These are phyloP conservation scores for Oikopleura albicans DNA, from an alignment of 23 tunicate species.

Conservation along the genomic window DNA sequence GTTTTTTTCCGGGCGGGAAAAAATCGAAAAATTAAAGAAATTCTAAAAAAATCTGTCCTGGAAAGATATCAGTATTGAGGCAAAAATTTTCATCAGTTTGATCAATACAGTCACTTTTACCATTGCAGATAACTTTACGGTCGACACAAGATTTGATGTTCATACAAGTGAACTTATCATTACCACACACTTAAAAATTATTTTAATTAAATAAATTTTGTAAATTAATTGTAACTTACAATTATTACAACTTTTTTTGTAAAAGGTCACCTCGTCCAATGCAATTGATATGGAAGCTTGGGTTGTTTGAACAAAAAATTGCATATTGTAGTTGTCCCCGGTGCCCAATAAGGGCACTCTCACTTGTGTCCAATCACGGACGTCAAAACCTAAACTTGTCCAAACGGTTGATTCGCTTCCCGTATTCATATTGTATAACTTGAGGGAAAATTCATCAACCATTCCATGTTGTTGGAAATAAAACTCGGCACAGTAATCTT, in stretches of 20 bases:
- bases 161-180: not conserved
- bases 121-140: not conserved
- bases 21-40: no score
- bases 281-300: not conserved
- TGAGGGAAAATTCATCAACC: no score
- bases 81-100: slow-evolving; percentile 7
- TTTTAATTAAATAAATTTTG: not conserved
- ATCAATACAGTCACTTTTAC: not conserved
- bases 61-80: not conserved
- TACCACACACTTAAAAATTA: not conserved
- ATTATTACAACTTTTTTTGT: not conserved
- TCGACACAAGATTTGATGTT: not conserved
- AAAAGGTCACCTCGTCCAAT: not conserved
- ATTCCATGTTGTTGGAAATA: no score
- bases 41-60: no score
- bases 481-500: no score
- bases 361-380: not conserved
- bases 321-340: not conserved
- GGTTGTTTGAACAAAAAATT: not conserved
- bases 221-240: not conserved
- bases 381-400: no score
- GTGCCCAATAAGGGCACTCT: not conserved
- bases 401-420: no score
- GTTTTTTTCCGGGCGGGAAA: no score
- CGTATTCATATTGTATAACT: no score